Percentiles rank a stretch among this genome's conserved stretches.
Evolutionary conservation across 2,797 vertebrate genomes (phyloP).

Genomic region (Glyptemys insculpta): DNA sequence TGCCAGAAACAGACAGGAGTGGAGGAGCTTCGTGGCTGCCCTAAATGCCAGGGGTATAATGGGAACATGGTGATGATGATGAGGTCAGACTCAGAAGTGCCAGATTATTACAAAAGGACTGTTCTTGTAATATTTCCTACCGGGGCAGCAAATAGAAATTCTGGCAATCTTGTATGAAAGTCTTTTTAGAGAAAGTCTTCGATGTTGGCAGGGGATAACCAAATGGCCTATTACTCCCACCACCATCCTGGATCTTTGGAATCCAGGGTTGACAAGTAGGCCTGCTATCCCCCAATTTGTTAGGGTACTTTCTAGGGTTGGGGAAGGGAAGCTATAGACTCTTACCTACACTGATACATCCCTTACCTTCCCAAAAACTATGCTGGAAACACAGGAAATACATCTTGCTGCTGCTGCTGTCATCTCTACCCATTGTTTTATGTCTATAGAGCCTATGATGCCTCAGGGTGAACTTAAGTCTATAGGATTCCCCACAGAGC

Average conservation of each 20-base stretch:
- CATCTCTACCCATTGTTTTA: fast-evolving
- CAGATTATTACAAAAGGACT: neutral
- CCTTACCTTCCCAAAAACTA: neutral
- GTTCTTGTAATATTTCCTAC: neutral
- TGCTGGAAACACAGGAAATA: neutral
- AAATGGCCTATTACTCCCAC: neutral
- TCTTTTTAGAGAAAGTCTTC: neutral
- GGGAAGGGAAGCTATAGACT: neutral
- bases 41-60: too few relatives aligned
- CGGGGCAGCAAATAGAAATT: neutral
- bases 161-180: neutral
- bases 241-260: neutral
- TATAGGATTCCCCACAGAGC: fast-evolving
- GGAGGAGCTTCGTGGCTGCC: too few relatives aligned
- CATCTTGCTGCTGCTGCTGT: fast-evolving
- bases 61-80: too few relatives aligned
- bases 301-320: fast-evolving
- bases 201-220: neutral
- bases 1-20: too few relatives aligned
- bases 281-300: fast-evolving
- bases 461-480: neutral
- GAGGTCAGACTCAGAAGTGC: neutral
- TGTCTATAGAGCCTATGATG: neutral
- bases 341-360: too few relatives aligned
- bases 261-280: neutral